Evolutionary conservation across 2,797 vertebrate genomes (phyloP).

Genomic region (Nyctalus aviator): DNA sequence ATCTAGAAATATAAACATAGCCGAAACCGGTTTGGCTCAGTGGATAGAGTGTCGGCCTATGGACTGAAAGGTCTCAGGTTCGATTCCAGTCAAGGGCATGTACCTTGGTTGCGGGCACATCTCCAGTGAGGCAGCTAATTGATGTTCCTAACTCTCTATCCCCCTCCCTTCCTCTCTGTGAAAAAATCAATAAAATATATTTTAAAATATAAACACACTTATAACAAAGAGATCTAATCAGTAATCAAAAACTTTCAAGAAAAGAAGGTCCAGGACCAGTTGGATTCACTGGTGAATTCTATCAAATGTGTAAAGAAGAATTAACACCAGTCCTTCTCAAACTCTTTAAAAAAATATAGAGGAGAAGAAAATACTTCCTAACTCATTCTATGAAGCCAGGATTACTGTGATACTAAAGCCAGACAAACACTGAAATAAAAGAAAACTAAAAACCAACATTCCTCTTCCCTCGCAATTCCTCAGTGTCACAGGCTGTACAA

Average conservation of each 20-base stretch:
- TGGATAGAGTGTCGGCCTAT: no score
- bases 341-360: background rate
- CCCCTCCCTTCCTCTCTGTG: no score
- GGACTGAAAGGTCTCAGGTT: no score
- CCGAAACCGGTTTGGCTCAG: no score
- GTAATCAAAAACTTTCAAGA: background rate
- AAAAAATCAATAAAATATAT: no score
- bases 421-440: background rate
- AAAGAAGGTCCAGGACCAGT: background rate
- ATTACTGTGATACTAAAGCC: background rate
- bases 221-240: background rate
- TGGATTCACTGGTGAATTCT: background rate
- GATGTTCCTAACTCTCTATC: no score
- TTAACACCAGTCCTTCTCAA: background rate
- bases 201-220: background rate
- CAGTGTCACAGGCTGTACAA: background rate
- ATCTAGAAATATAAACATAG: background rate
- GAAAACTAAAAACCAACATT: background rate
- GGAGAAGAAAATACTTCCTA: background rate
- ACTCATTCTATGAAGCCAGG: background rate
- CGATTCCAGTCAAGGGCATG: no score
- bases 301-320: background rate
- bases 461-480: background rate
- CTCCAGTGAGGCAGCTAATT: no score
- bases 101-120: no score